phyloP scores from a whole-genome alignment of 1,140 invertebrate genomes.

The Argopecten irradians region DNA sequence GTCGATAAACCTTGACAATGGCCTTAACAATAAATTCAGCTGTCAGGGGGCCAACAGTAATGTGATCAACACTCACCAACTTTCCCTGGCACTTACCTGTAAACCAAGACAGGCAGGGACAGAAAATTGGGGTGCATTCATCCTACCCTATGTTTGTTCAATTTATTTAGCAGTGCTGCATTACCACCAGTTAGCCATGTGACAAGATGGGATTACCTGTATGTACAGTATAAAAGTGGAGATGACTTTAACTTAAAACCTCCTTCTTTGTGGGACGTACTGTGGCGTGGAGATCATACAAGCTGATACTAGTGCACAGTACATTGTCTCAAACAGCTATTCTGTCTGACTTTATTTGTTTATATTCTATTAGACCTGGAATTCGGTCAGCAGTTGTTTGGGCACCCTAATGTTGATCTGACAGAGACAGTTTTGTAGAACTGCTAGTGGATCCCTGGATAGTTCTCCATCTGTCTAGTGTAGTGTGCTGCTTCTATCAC shows the following conservation, averaged over 20 bases:
- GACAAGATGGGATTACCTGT: neutral
- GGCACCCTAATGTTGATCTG: neutral
- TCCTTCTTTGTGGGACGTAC: neutral
- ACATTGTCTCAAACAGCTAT: neutral
- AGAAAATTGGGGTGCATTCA: neutral
- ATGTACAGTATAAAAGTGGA: neutral
- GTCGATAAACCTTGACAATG: slow-evolving; percentile 17
- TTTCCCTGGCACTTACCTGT: neutral
- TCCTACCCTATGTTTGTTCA: neutral
- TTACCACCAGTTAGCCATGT: neutral
- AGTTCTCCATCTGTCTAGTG: neutral
- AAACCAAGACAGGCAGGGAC: neutral
- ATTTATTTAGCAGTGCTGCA: neutral
- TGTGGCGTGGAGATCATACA: neutral
- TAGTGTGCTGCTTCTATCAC: neutral
- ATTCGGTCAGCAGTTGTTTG: neutral
- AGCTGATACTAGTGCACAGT: neutral
- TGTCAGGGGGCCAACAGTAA: neutral
- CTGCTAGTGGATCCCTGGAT: neutral
- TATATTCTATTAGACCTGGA: neutral
- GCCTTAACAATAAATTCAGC: neutral
- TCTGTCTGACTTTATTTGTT: neutral
- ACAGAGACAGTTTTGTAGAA: no score
- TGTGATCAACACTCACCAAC: slow-evolving; percentile 14
- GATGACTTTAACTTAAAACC: slow-evolving; percentile 8